Evolutionary conservation across 2,797 vertebrate genomes (phyloP).

Genomic region (Mormyrus proboscirostris): DNA sequence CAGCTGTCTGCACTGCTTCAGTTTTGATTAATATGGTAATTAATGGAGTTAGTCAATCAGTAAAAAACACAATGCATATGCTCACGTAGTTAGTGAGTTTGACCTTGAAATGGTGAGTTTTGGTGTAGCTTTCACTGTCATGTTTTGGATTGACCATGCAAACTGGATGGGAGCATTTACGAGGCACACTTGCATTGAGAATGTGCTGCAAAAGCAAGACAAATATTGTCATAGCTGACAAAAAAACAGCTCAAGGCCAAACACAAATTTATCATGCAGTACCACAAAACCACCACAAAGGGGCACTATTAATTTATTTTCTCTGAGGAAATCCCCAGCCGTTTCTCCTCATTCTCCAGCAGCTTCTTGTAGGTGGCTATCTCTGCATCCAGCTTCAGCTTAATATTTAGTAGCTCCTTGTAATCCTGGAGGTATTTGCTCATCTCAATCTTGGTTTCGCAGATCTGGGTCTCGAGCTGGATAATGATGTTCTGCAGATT

Average conservation of each 20-base stretch:
- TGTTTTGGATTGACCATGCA: neutral
- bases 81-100: neutral
- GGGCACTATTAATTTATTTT: slow-evolving; percentile 28
- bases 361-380: slow-evolving; percentile 40
- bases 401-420: neutral
- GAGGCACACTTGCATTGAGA: neutral
- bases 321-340: slow-evolving; percentile 62
- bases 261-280: neutral
- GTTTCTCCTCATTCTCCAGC: slow-evolving; percentile 68
- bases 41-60: neutral
- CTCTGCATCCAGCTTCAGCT: slow-evolving; percentile 33
- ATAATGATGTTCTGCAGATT: slow-evolving; percentile 55
- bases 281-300: neutral
- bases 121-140: neutral
- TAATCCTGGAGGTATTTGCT: slow-evolving; percentile 19
- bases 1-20: neutral
- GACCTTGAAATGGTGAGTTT: neutral
- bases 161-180: neutral
- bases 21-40: neutral
- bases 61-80: neutral
- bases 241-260: neutral
- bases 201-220: neutral
- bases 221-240: slow-evolving; percentile 1
- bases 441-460: slow-evolving; percentile 36
- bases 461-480: slow-evolving; percentile 66